Evolutionary conservation across 2,797 vertebrate species (phyloP), one percentile per base, ranked within the genome.

Genomic region (Sebastes aleutianus): DNA sequence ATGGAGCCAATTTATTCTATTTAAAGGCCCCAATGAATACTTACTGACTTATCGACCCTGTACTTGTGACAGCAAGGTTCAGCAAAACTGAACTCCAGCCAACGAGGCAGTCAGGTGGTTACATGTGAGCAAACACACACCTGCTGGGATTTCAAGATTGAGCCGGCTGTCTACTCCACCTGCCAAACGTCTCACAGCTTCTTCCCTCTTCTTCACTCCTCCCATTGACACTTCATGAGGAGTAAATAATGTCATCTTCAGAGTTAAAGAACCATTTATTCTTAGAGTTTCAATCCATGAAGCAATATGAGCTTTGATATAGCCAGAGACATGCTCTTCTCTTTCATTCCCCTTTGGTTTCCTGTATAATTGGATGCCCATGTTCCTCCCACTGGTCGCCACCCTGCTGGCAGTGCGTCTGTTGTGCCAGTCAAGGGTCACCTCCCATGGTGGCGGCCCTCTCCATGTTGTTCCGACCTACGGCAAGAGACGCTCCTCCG

Each of bases 361-460:
- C 67, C 74, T 74, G 65, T 78, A 27, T 89, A 91, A 91, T 91
- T 92, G 78, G 67, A 87, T 68, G 75, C 59, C 70, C 56, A 12
- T 79, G 74, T 90, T 90, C 85, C 90, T 91, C 87, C 85, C 88
- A 89, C 80, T 67, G 76, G 76, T 83, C 65, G 31, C 76, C 78
- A 70, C 82, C 86, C 76, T 80, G 85, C 64, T 80, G 70, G 75
- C 72, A 57, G 63, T 18, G 73, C 63, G 13, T 85, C 69, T 87
- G 73, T 80, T 82, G 81, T 81, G 86, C 79, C 61, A 88, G 89
- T 90, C 78, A 86, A 82, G 83, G 92, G 88, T 93, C 91, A 88
- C 70, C 85, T 91, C 90, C 89, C 85, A 22, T 32, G 70, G 85
- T 26, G 87, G 80, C 20, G 39, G 80, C 86, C 82, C 86, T 82